Evolutionary conservation across 2,888 invertebrate species (phyloP), one percentile per base, ranked within the genome.

Genomic region (Ramazzottius varieornatus): DNA sequence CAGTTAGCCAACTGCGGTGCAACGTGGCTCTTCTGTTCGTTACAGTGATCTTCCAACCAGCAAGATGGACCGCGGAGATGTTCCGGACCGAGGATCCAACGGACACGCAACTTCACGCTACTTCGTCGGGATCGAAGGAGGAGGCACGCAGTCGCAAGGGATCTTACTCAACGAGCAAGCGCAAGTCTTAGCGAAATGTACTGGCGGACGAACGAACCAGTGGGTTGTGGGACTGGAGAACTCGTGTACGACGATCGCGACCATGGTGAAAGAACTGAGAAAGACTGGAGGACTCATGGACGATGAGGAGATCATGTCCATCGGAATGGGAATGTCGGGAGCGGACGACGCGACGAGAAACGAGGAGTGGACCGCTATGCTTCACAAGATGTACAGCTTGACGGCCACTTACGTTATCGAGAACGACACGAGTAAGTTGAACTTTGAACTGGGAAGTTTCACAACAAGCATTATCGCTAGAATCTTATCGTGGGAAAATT

Each of bases 271-370:
- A n/a, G 90, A 90, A 1, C 84, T 87, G 73, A 82, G 83, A 1
- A 86, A 86, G 75, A 86, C 86, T 70, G 82, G 83, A 8, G 80
- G 80, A 65, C 81, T 88, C 66, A 83, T 92, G 65, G 81, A 83
- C 33, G 80, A 80, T 1, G 85, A 92, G 83, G 81, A 89, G 2
- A 79, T 80, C 40, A 76, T 78, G 34, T 85, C 83, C 0, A 86
- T 54, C 4, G 54, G 54, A 13, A 16, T 54, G 29, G 8, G 54
- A 16, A 54, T 54, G 54, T n/a, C 20, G 4, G 54, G 54, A 4
- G 54, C 54, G 13, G 54, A 54, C 24, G 54, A 54, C 24, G 54
- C 20, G 13, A 13, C 8, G 29, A 13, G 29, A 24, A 54, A 54
- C 24, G 4, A 54, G 54, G 20, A 54, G 29, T 54, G 54, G 54